Percentiles rank a stretch among this genome's conserved stretches.
Evolutionary conservation across 2,888 invertebrate genomes (phyloP).

Genomic region (Venustoraphidia nigricollis): DNA sequence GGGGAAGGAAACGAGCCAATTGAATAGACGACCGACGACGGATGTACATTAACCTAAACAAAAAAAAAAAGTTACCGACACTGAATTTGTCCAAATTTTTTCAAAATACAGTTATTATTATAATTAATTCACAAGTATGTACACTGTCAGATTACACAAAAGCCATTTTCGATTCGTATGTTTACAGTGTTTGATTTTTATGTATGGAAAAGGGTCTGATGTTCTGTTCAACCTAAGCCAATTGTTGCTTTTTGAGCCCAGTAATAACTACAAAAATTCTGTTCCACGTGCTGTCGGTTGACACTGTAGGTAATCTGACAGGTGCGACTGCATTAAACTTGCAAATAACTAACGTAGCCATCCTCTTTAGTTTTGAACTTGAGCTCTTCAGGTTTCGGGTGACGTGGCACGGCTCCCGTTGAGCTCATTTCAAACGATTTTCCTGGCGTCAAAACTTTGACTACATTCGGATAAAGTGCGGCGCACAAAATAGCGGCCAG

Average conservation of each 20-base stretch:
- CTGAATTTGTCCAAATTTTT: not conserved
- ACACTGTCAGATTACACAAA: too few relatives aligned
- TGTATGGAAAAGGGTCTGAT: too few relatives aligned
- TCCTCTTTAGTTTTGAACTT: constrained; percentile 60
- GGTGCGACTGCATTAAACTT: not conserved
- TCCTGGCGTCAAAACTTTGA: constrained; percentile 66
- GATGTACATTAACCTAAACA: constrained; percentile 42
- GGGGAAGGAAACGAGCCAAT: constrained; percentile 53
- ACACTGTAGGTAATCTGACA: not conserved
- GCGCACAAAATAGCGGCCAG: constrained; percentile 76
- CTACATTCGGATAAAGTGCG: constrained; percentile 85
- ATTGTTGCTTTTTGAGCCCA: too few relatives aligned
- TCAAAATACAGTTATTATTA: not conserved
- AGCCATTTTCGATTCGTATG: too few relatives aligned
- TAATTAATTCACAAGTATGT: too few relatives aligned
- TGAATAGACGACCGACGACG: constrained; percentile 57
- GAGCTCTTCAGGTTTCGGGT: constrained; percentile 53
- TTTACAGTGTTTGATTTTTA: too few relatives aligned
- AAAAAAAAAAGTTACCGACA: constrained; percentile 1
- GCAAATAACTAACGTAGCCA: constrained; percentile 37
- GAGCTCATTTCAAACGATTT: constrained; percentile 59
- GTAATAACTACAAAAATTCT: too few relatives aligned
- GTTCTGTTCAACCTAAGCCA: too few relatives aligned
- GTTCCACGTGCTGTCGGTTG: not conserved
- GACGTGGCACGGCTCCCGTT: constrained; percentile 57